Conservation (phyloP, 92 coral and sea anemone genomes). For the Palythoa caribaeorum region DNA sequence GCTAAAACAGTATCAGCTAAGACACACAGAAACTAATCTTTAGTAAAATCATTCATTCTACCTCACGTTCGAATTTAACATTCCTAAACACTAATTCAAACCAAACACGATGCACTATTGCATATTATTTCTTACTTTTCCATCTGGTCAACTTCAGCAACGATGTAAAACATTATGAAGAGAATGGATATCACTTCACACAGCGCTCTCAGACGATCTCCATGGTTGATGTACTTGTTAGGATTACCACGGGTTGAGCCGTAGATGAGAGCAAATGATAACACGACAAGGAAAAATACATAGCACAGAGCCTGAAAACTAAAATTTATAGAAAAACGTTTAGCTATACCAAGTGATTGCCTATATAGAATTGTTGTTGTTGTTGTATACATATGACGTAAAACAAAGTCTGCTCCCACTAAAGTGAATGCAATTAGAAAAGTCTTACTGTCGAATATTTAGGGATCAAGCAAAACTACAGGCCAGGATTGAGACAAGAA, state of each 20-base stretch:
- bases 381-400: neutral
- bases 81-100: too few species aligned
- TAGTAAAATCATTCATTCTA: neutral
- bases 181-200: conserved; percentile 81
- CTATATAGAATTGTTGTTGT: neutral
- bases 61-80: too few species aligned
- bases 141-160: conserved; percentile 79
- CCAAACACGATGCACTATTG: neutral
- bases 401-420: neutral
- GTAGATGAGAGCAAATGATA: conserved; percentile 84
- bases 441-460: too few species aligned
- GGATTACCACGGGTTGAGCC: conserved; percentile 83
- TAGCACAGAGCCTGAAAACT: conserved; percentile 81
- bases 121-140: conserved; percentile 70
- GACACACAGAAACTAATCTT: conserved; percentile 70
- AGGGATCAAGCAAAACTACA: too few species aligned
- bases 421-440: too few species aligned
- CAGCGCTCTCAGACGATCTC: conserved; percentile 78
- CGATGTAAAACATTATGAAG: conserved; percentile 76
- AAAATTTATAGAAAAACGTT: neutral
- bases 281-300: conserved; percentile 69
- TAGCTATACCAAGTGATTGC: neutral
- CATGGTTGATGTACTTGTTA: conserved; percentile 71
- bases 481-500: too few species aligned
- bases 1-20: neutral